Evolutionary conservation across 2,797 vertebrate species (phyloP).

Genomic region (Sitta carolinensis): DNA sequence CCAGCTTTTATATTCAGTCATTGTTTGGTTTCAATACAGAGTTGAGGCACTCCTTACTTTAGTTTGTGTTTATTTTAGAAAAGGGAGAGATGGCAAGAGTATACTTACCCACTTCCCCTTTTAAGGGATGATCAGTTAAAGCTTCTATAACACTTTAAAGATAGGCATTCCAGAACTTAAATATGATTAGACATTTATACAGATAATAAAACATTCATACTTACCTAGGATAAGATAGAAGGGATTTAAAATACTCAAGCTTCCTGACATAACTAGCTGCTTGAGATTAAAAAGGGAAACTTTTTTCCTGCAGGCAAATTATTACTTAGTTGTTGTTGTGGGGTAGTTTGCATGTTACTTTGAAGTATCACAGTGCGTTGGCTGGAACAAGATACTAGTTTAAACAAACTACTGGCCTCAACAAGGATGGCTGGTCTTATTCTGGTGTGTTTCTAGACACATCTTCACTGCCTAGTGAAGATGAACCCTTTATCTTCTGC

Average conservation of each 20-base stretch:
- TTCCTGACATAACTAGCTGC: neutral
- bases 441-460: neutral
- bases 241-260: conserved; percentile 18
- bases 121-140: conserved; percentile 28
- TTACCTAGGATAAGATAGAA: conserved; percentile 34
- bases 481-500: accelerated
- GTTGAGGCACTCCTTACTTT: neutral
- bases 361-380: neutral
- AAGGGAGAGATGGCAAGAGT: neutral
- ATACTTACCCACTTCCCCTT: neutral
- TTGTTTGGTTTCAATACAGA: neutral
- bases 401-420: neutral
- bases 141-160: conserved; percentile 23
- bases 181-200: conserved; percentile 16
- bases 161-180: conserved; percentile 27
- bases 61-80: conserved; percentile 24
- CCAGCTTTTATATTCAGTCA: neutral
- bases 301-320: neutral
- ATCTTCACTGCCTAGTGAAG: neutral
- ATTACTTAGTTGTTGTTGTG: neutral
- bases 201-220: conserved; percentile 38
- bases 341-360: neutral
- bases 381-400: neutral
- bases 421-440: neutral
- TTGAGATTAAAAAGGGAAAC: neutral